Base-by-base conservation (phyloP, 2,797 vertebrate genomes). In the Rhinoraja longicauda region DNA sequence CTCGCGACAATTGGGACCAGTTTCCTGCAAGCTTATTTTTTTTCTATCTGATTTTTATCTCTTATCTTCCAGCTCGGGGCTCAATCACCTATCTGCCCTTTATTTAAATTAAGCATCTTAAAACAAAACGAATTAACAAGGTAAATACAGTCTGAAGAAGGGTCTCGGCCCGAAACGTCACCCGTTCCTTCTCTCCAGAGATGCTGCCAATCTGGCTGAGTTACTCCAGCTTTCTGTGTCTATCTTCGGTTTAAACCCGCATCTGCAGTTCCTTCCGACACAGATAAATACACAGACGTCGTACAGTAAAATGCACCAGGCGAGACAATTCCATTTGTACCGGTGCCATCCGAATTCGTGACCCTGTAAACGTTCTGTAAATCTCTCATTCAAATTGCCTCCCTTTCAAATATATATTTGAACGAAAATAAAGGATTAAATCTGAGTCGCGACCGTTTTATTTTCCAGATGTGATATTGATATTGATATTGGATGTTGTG, bases 11-110 rank as follows among this genome's bases (percentile, higher is more conserved):
- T 32, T 32, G 67, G 59, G n/a, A 91, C 36, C 90, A 75, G 75
- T 92, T 92, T 45, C 90, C 90, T 75, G 90, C 67, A n/a, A 21
- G 84, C 10, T 67, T 36, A 29, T 32, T 88, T 15, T 84, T 84
- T 36, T 32, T 62, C 84, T 6, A 59, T 36, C 17, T 36, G 84
- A 0, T 21, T 45, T 88, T 88, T 88, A 88, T 88, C 29, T 86
- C 67, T 88, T 67, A 88, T 67, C 84, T 88, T 9, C 84, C 84
- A 88, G 59, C 32, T 19, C 59, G 19, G 36, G 57, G 59, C 53
- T 26, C 82, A 86, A 86, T 86, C 59, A 32, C 13, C 15, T 29
- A 19, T 15, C 84, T 88, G n/a, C 67, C 84, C 17, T 88, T 8
- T 88, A 88, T 67, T 88, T n/a, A 88, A 86, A 36, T 36, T 32